Base-by-base conservation (phyloP, 2,888 invertebrate species). In the Zele albiditarsus region DNA sequence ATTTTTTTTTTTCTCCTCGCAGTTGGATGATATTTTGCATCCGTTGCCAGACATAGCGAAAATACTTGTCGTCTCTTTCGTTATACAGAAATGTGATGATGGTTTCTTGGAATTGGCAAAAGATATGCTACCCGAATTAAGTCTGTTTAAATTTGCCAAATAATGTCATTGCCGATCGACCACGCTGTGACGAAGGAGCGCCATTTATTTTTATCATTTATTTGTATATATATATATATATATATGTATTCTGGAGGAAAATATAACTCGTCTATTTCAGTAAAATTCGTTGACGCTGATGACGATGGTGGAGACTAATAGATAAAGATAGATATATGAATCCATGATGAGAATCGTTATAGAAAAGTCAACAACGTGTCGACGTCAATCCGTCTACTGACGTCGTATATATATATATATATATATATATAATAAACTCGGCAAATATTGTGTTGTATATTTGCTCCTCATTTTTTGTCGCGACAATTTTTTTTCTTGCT, bases 131-230 rank as follows among this genome's bases (percentile, higher is more conserved):
- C 16, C 23, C n/a, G 49, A 49, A 28, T 28, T 49, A 14, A 28
- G n/a, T 28, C 16, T 49, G 38, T 67, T 67, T 4, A 53, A 33
- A 57, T n/a, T 69, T 57, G 42, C 42, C 57, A 62, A 16, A 68
- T 16, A 72, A 53, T 66, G 58, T 58, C 66, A 73, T 58, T 38
- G 57, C 23, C 31, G 49, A 65, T 66, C 65, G 65, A 65, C 16
- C 20, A 14, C 25, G 27, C 31, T 46, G 46, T 46, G 46, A 67
- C 25, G 53, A 42, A n/a, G 25, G 20, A 66, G 62, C 73, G 46
- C 58, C 46, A 67, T 46, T 73, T 73, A 73, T 73, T 73, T 73
- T 68, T 73, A 68, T n/a, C 42, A 38, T 67, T 67, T 12, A 67
- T 58, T 46, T 42, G 27, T 68, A 23, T 58, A 46, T 25, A 68